A percentile compares a stretch with the other conserved stretches of the same genome.
Conservation (phyloP, 2,113 vertebrate genomes). For the Ptychochromis oligacanthus region DNA sequence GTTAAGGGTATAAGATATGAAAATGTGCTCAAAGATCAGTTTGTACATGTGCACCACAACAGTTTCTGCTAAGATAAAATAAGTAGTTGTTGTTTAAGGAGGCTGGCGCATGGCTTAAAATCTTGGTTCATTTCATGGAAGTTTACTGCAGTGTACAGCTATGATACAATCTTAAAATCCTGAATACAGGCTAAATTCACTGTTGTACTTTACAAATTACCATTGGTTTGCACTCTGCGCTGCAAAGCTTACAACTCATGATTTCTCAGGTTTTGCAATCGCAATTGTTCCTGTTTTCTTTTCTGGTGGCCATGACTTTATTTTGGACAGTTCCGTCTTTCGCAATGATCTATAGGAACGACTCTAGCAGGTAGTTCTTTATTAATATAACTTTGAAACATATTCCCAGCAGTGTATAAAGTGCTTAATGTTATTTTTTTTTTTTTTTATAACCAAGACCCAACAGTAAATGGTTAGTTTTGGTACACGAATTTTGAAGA, state of each 20-base stretch:
- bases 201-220: not conserved
- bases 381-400: not conserved
- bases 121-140: not conserved
- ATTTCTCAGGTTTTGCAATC: constrained; percentile 70
- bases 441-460: too few species aligned
- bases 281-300: constrained; percentile 70
- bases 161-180: not conserved
- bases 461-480: not conserved
- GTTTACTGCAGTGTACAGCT: not conserved
- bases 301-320: constrained; percentile 49
- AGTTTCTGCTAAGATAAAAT: not conserved
- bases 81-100: not conserved
- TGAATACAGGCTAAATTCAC: not conserved
- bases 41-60: not conserved
- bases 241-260: not conserved
- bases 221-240: not conserved
- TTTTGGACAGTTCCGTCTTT: constrained; percentile 59
- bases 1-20: not conserved
- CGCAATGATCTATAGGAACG: not conserved
- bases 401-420: not conserved
- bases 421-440: not conserved
- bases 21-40: constrained; percentile 11
- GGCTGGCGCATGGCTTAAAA: not conserved
- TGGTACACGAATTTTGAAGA: not conserved
- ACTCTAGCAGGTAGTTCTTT: not conserved